Evolutionary conservation across 2,797 vertebrate species (phyloP).

Genomic region (Eidolon dupreanum): DNA sequence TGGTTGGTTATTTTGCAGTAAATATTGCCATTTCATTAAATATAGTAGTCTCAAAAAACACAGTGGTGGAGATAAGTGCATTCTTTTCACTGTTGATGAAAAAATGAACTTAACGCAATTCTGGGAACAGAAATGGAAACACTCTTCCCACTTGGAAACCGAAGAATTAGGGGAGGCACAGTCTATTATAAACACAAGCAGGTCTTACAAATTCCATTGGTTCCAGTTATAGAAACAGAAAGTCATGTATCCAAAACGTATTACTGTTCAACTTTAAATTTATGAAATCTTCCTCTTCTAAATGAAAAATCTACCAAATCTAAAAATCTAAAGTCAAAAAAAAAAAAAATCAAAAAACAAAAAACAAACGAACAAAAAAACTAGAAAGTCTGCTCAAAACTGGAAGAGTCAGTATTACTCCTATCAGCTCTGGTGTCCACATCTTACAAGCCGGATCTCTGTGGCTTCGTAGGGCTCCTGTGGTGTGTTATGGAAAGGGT

Average conservation of each 20-base stretch:
- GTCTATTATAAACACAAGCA: background rate
- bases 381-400: background rate
- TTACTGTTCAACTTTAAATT: background rate
- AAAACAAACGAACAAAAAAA: background rate
- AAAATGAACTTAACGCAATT: background rate
- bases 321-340: background rate
- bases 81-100: background rate
- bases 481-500: background rate
- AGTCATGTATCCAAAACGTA: background rate
- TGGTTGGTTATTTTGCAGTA: background rate
- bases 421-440: background rate
- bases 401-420: background rate
- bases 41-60: background rate
- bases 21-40: background rate
- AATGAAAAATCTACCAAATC: background rate
- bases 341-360: background rate
- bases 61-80: background rate
- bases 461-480: background rate
- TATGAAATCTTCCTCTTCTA: background rate
- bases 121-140: background rate
- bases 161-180: background rate
- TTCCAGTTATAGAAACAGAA: constrained; percentile 9
- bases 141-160: background rate
- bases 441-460: background rate
- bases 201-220: background rate